Percentiles rank a stretch among this genome's conserved stretches.
These are phyloP conservation scores for Anthrax anthrax DNA, from an alignment of 2,888 invertebrate species.

Conservation along the genomic window DNA sequence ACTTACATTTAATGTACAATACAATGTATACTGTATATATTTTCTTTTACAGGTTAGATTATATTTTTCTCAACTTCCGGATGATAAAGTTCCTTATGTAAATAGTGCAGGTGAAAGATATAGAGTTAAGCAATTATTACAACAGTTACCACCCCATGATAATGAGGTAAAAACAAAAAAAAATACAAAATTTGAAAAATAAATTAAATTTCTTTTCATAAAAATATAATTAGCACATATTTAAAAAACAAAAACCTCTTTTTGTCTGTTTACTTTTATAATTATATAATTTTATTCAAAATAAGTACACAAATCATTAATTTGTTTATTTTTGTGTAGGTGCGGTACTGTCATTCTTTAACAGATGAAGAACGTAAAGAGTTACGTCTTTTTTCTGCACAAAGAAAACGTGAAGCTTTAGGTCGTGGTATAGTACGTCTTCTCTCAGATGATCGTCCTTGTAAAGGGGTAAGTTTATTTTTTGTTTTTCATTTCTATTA, in stretches of 20 bases:
- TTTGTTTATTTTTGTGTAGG: constrained; percentile 41
- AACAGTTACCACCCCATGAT: constrained; percentile 95
- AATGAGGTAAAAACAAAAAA: constrained; percentile 50
- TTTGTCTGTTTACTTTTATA: no score
- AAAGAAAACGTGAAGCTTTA: constrained; percentile 85
- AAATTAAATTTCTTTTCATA: no score
- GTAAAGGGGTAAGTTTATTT: constrained; percentile 55
- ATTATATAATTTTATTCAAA: no score
- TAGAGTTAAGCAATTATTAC: constrained; percentile 82
- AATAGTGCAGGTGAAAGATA: constrained; percentile 90
- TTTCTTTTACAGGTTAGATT: constrained; percentile 70
- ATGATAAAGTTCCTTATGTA: constrained; percentile 94
- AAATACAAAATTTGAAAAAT: no score
- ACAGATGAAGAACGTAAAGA: constrained; percentile 89
- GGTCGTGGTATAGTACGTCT: constrained; percentile 84
- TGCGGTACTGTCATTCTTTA: constrained; percentile 87
- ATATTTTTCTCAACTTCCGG: constrained; percentile 89
- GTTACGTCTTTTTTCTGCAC: constrained; percentile 79
- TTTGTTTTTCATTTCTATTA: neutral
- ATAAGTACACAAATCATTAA: no score
- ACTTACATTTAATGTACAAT: no score
- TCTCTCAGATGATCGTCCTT: constrained; percentile 54
- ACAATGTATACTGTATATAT: no score
- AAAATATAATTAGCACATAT: no score
- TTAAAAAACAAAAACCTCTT: no score